phyloP scores from a whole-genome alignment of 1,140 invertebrate species.

The Sinonovacula constricta region DNA sequence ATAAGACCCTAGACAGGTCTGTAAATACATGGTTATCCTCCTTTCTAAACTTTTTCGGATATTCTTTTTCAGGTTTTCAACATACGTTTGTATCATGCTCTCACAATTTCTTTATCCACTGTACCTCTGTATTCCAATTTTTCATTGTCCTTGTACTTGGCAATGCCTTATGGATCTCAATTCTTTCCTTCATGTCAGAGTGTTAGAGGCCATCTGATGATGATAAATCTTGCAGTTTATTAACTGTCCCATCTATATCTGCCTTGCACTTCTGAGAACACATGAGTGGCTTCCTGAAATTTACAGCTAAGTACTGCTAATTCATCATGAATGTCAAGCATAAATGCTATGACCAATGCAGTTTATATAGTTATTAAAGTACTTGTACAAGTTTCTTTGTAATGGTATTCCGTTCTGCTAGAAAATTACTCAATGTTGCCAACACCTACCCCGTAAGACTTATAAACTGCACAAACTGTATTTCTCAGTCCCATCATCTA shows the following conservation, averaged over 20 bases:
- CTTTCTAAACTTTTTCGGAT: no score
- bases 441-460: constrained; percentile 3
- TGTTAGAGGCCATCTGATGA: background rate
- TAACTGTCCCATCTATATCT: constrained; percentile 2
- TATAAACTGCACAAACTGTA: constrained; percentile 10
- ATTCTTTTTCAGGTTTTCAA: no score
- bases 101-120: no score
- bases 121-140: background rate
- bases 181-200: constrained; percentile 4
- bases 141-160: background rate
- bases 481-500: constrained; percentile 12
- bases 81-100: background rate
- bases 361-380: constrained; percentile 2
- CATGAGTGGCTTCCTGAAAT: background rate
- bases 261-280: constrained; percentile 4
- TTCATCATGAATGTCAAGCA: constrained; percentile 3
- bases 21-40: no score
- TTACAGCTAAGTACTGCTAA: no score
- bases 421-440: background rate
- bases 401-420: background rate
- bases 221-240: background rate
- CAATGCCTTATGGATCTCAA: background rate
- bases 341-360: background rate
- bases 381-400: background rate
- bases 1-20: no score